Percentiles rank a stretch among this genome's conserved stretches.
phyloP scores from a whole-genome alignment of 2,113 vertebrate species.

The Morone chrysops region DNA sequence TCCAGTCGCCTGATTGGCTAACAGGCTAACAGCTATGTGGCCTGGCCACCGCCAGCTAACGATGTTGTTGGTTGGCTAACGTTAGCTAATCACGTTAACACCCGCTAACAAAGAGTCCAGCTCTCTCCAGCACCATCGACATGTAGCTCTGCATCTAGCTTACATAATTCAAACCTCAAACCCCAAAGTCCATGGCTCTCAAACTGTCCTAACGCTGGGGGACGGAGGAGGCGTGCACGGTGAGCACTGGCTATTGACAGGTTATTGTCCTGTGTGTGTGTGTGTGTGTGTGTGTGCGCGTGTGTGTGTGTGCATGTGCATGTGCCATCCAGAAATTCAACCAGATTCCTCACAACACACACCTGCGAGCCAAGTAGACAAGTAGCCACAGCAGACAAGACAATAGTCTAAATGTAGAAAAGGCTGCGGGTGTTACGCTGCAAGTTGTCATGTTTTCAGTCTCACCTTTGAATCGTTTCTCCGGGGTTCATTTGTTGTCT shows the following conservation, averaged over 20 bases:
- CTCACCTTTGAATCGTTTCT: conserved; percentile 68
- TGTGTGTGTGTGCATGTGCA: neutral
- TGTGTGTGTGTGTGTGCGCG: conserved; percentile 19
- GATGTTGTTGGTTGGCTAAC: conserved; percentile 62
- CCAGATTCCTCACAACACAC: conserved; percentile 40
- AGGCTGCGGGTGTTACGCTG: neutral
- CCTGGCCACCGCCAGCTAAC: conserved; percentile 58
- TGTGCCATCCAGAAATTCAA: conserved; percentile 31
- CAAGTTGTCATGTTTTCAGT: neutral
- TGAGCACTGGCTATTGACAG: conserved; percentile 47
- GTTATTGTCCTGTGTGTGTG: conserved; percentile 63
- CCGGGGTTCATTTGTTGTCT: conserved; percentile 73
- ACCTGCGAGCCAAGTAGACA: conserved; percentile 53
- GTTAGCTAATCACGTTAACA: conserved; percentile 73
- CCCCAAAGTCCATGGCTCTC: neutral
- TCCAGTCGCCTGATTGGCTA: conserved; percentile 57
- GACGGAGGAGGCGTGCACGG: conserved; percentile 11
- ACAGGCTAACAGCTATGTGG: conserved; percentile 65
- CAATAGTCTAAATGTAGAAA: neutral
- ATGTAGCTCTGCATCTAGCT: neutral
- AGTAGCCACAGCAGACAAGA: conserved; percentile 30
- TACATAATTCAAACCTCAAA: neutral
- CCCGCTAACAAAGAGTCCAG: conserved; percentile 75
- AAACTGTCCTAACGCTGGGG: rapidly evolving
- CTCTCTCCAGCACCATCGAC: neutral